Evolutionary conservation across 2,888 invertebrate genomes (phyloP), one percentile per base, ranked within the genome.

Genomic region (Vesta saturnalis): DNA sequence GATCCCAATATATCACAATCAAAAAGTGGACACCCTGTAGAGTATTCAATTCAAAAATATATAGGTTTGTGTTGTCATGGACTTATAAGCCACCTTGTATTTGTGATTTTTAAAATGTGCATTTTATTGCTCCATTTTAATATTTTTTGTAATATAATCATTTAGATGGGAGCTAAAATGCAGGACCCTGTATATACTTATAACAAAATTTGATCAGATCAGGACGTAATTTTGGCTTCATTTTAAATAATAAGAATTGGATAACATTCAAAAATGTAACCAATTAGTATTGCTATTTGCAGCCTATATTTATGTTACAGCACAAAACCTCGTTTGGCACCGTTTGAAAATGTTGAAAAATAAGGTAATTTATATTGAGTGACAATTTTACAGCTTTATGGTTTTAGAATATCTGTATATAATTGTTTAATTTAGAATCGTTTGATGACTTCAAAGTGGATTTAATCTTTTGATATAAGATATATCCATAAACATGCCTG

Each of bases 371-470:
- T 57, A 63, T 63, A 63, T 63, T 35, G 35, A 16, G 6, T 18
- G 63, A 63, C 57, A 63, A n/a, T 57, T 57, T 15, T 54, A 63
- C 63, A 63, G 63, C 30, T 63, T 63, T 63, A 63, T 63, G 57
- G 63, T 43, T 52, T 64, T 66, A 64, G 67, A 71, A 71, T 70
- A 71, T 49, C 61, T 58, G 69, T 56, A 39, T 59, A 69, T 73
- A 73, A 73, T 73, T 72, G 73, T 67, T 67, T 69, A 39, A 73
- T 73, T 73, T 71, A 73, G 67, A 72, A 70, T 70, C 72, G 60
- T 60, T 67, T 63, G 65, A 64, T 59, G 62, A 73, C 70, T 73
- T 72, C 73, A 74, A 74, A 72, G 63, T 49, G 39, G 39, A 39
- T 39, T 39, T n/a, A 39, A 70, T 58, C 72, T 70, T 72, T 74